Evolutionary conservation across 2,113 vertebrate genomes (phyloP), one percentile per base, ranked within the genome.

Genomic region (Copsychus sechellarum): DNA sequence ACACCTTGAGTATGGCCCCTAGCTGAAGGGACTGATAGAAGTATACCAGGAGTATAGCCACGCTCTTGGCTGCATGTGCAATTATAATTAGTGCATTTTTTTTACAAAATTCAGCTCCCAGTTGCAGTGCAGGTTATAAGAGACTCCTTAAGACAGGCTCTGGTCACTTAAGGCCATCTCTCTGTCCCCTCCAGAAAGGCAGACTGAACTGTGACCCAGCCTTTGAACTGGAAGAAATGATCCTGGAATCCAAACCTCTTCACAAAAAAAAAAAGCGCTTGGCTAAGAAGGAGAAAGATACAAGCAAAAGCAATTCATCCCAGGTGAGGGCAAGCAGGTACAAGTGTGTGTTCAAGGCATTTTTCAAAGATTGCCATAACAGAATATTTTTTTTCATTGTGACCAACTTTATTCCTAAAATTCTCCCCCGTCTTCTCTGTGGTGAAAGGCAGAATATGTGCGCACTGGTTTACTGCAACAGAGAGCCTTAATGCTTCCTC

Each of bases 151-250:
- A 50, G n/a, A 34, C 16, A 34, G 67, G 29, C 43, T 70, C 23
- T 81, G 48, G 25, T 57, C 29, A 13, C 19, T 61, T 50, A 50
- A 89, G 47, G 45, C 50, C 6, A 20, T 13, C 28, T 77, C 14
- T 96, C 42, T 95, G 56, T 87, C 73, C 64, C 14, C 51, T 90
- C 31, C 88, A 99, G 99, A 99, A 98, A 95, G 98, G 99, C 57
- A 98, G 99, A 94, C 97, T 99, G 57, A 99, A 99, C 93, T 99
- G 99, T 81, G 99, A 99, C 95, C 99, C 99, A 21, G 97, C 99
- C 18, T 99, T 99, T 93, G 99, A 99, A 95, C 98, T 99, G 57
- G 99, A 99, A 97, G 99, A 99, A 97, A 99, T 99, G 99, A 99
- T 99, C 95, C 98, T 99, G 78, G 99, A 99, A 96, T 98, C 99